Conservation (phyloP, 1,140 invertebrate species). For the Lethrus apterus region DNA sequence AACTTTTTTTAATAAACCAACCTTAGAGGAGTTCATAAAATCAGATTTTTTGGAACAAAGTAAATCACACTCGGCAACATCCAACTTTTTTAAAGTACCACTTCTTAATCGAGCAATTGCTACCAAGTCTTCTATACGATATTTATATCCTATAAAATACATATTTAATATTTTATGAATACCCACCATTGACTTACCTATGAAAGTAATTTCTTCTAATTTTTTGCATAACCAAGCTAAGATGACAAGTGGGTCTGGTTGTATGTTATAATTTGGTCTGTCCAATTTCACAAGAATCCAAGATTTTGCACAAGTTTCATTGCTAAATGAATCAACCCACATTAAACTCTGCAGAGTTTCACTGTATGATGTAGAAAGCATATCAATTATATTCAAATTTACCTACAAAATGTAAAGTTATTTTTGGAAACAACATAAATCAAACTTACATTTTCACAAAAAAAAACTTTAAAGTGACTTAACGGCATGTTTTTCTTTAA, state of each 20-base stretch:
- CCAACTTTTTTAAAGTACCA: conserved; percentile 50
- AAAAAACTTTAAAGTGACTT: conserved; percentile 64
- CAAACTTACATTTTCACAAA: conserved; percentile 57
- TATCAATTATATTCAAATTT: conserved; percentile 48
- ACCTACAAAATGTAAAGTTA: conserved; percentile 36
- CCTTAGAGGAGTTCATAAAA: too few species aligned
- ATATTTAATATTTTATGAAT: conserved; percentile 44
- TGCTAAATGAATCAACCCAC: conserved; percentile 57
- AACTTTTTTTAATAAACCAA: too few species aligned
- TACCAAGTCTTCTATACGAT: conserved; percentile 56
- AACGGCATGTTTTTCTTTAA: conserved; percentile 64
- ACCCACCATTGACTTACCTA: conserved; percentile 12
- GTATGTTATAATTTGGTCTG: conserved; percentile 38
- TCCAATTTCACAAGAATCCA: conserved; percentile 24
- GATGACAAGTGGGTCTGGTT: conserved; percentile 65
- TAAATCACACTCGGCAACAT: conserved; percentile 55
- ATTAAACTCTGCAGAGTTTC: conserved; percentile 57
- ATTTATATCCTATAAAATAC: conserved; percentile 48
- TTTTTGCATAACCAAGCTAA: conserved; percentile 66
- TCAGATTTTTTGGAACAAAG: conserved; percentile 15
- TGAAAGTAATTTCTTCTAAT: conserved; percentile 57
- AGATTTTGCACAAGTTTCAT: conserved; percentile 20
- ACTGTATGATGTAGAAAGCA: conserved; percentile 53
- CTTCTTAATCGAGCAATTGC: conserved; percentile 61
- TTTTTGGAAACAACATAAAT: background rate